Conservation (phyloP, 2,888 invertebrate genomes). For the Xestia rhomboidea region DNA sequence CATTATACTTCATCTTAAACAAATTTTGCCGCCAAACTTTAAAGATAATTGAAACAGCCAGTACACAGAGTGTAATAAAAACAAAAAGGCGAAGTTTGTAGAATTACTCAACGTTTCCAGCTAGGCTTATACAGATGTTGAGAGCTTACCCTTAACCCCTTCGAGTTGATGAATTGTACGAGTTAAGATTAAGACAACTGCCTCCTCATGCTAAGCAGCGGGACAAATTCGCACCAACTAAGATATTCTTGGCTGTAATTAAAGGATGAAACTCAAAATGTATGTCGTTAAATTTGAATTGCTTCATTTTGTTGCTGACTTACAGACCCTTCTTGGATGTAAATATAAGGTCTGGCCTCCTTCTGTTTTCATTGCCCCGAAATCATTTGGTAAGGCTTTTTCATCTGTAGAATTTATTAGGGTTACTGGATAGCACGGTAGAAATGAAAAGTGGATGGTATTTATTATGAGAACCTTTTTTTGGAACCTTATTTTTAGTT, state of each 20-base stretch:
- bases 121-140: conserved; percentile 68
- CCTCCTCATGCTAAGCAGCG: conserved; percentile 70
- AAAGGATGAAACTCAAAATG: conserved; percentile 71
- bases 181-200: conserved; percentile 79
- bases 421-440: conserved; percentile 52
- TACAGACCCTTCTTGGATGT: conserved; percentile 48
- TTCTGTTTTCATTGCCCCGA: conserved; percentile 62
- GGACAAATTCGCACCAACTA: conserved; percentile 71
- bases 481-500: conserved; percentile 45
- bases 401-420: conserved; percentile 64
- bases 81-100: conserved; percentile 61
- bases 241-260: conserved; percentile 71
- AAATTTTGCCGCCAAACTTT: conserved; percentile 44
- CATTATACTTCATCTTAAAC: conserved; percentile 45
- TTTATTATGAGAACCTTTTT: conserved; percentile 58
- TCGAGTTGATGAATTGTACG: conserved; percentile 77
- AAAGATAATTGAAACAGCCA: conserved; percentile 60
- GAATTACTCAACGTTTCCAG: conserved; percentile 63
- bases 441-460: conserved; percentile 61
- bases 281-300: conserved; percentile 66
- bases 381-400: conserved; percentile 62
- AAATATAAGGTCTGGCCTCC: conserved; percentile 57
- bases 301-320: conserved; percentile 63
- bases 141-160: conserved; percentile 71
- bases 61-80: conserved; percentile 57